phyloP scores from a whole-genome alignment of 2,113 vertebrate species.

The Osmerus eperlanus region DNA sequence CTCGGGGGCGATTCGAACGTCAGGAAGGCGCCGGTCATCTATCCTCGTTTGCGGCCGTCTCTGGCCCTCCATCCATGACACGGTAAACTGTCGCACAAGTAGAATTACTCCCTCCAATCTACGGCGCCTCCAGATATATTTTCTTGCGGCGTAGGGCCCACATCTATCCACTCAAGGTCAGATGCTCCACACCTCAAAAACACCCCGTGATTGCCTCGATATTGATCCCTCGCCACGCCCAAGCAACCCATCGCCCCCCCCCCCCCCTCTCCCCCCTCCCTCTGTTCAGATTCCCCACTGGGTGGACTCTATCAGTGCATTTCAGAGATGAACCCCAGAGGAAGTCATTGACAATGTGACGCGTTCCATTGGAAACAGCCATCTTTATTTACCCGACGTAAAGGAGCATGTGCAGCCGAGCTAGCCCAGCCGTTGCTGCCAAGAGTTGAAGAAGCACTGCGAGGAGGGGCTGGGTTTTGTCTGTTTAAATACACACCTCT shows the following conservation, averaged over 20 bases:
- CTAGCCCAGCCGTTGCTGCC: not conserved
- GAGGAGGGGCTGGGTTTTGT: constrained; percentile 18
- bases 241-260: too few species aligned
- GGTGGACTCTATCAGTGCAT: constrained; percentile 43
- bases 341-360: constrained; percentile 27
- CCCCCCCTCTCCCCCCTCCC: constrained; percentile 31
- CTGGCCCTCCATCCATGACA: constrained; percentile 25
- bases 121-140: constrained; percentile 38
- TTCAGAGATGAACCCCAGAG: constrained; percentile 33
- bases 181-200: constrained; percentile 50
- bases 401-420: constrained; percentile 7
- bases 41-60: constrained; percentile 38
- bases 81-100: constrained; percentile 30
- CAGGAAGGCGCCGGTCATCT: constrained; percentile 8
- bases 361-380: constrained; percentile 12
- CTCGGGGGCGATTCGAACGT: not conserved
- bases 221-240: constrained; percentile 54
- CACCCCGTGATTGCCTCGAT: constrained; percentile 61
- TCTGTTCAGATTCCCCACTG: not conserved
- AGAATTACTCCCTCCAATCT: constrained; percentile 49
- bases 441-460: not conserved
- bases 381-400: constrained; percentile 24
- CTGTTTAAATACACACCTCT: constrained; percentile 31
- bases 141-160: constrained; percentile 43
- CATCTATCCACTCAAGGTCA: constrained; percentile 62